phyloP scores from a whole-genome alignment of 2,797 vertebrate species.

The Tachyglossus aculeatus region DNA sequence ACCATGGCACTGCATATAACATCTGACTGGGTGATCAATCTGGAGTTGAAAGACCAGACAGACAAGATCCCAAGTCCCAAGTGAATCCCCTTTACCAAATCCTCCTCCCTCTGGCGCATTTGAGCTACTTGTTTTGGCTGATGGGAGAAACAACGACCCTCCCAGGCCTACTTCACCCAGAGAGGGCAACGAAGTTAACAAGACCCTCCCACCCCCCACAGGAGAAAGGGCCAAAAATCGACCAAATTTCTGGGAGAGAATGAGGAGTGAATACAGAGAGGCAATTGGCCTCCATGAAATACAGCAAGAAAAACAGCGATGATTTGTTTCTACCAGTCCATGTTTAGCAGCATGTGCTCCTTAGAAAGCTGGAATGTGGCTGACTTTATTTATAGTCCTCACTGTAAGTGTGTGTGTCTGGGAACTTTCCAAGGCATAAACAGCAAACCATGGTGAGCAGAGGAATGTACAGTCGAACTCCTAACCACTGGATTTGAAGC shows the following conservation, averaged over 20 bases:
- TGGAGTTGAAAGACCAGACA: too few relatives aligned
- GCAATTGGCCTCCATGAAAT: constrained; percentile 26
- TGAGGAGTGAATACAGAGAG: background rate
- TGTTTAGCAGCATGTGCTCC: constrained; percentile 44
- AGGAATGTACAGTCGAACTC: background rate
- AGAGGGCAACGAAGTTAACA: too few relatives aligned
- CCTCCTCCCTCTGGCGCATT: too few relatives aligned
- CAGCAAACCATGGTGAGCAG: background rate
- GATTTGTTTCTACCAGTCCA: constrained; percentile 15
- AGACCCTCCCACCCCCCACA: too few relatives aligned
- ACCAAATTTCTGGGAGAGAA: background rate
- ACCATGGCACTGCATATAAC: too few relatives aligned
- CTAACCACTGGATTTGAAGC: too few relatives aligned
- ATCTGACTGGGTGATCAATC: too few relatives aligned
- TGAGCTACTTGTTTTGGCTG: too few relatives aligned
- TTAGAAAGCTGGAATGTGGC: constrained; percentile 32
- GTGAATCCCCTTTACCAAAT: too few relatives aligned
- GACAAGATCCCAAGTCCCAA: too few relatives aligned
- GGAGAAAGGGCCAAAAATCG: constrained; percentile 5
- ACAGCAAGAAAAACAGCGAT: constrained; percentile 20
- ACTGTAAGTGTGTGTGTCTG: background rate
- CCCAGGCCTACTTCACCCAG: too few relatives aligned
- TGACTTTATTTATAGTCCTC: constrained; percentile 39
- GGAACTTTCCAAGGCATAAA: constrained; percentile 7
- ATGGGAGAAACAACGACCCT: too few relatives aligned